These are phyloP conservation scores for Standfussiana lucernea DNA, from an alignment of 2,888 invertebrate species.

Conservation along the genomic window DNA sequence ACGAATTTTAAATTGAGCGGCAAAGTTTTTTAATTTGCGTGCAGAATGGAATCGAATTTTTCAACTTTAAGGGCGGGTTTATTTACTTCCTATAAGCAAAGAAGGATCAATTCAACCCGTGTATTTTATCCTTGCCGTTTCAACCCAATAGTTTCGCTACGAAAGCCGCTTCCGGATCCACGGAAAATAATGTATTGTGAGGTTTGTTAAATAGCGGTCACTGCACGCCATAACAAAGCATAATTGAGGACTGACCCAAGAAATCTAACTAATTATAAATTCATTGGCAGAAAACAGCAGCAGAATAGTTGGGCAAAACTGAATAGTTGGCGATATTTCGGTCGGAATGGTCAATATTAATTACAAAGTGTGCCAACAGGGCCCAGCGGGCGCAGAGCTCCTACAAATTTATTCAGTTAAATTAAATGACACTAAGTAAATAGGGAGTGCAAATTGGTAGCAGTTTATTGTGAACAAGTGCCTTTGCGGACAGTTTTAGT, in stretches of 20 bases:
- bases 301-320: constrained; percentile 61
- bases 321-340: constrained; percentile 68
- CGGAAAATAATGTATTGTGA: constrained; percentile 30
- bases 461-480: constrained; percentile 74
- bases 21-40: constrained; percentile 55
- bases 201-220: constrained; percentile 42
- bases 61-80: constrained; percentile 41
- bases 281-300: constrained; percentile 62
- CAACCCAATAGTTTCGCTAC: constrained; percentile 29
- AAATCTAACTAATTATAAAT: constrained; percentile 65
- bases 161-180: constrained; percentile 17
- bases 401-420: constrained; percentile 82
- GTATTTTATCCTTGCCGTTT: constrained; percentile 12
- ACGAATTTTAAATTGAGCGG: constrained; percentile 48
- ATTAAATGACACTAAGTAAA: constrained; percentile 87
- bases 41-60: constrained; percentile 43
- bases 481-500: constrained; percentile 72
- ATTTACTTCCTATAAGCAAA: constrained; percentile 27
- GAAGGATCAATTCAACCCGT: constrained; percentile 22
- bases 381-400: constrained; percentile 55
- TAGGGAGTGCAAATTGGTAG: constrained; percentile 80
- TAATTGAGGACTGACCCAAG: constrained; percentile 54
- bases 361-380: constrained; percentile 76
- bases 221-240: constrained; percentile 49
- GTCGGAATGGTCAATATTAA: constrained; percentile 82